Conservation (phyloP, 2,888 invertebrate species). For the Plagodis dolabraria region DNA sequence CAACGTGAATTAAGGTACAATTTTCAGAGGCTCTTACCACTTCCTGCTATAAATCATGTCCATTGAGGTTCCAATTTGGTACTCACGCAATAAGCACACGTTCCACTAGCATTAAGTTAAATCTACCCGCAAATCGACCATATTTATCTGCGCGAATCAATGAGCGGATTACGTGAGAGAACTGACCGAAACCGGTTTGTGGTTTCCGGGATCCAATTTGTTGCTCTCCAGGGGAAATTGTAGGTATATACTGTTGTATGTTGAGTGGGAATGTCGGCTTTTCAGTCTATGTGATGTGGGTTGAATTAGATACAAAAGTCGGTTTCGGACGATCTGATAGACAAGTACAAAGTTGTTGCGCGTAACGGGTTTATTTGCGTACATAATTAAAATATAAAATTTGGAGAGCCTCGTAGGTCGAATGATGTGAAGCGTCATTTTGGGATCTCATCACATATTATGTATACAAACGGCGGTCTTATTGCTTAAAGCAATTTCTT, state of each 20-base stretch:
- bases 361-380: too few relatives aligned
- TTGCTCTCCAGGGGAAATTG: conserved; percentile 41
- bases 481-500: too few relatives aligned
- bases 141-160: conserved; percentile 59
- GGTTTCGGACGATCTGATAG: too few relatives aligned
- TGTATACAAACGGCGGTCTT: too few relatives aligned
- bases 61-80: conserved; percentile 2
- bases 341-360: too few relatives aligned
- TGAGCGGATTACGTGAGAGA: conserved; percentile 58
- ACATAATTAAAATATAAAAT: too few relatives aligned
- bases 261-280: conserved; percentile 8
- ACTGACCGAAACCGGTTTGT: conserved; percentile 63
- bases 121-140: conserved; percentile 39
- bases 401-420: too few relatives aligned
- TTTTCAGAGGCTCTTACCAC: too few relatives aligned
- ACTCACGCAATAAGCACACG: conserved; percentile 12
- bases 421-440: too few relatives aligned
- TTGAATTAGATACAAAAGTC: not conserved
- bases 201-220: conserved; percentile 61
- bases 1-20: too few relatives aligned
- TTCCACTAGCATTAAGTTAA: conserved; percentile 33
- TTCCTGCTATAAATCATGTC: not conserved
- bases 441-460: too few relatives aligned
- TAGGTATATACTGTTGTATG: conserved; percentile 11
- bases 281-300: not conserved